A percentile compares a stretch with the other conserved stretches of the same genome.
These are phyloP conservation scores for Nixonia krombeini DNA, from an alignment of 1,140 invertebrate genomes.

Conservation along the genomic window DNA sequence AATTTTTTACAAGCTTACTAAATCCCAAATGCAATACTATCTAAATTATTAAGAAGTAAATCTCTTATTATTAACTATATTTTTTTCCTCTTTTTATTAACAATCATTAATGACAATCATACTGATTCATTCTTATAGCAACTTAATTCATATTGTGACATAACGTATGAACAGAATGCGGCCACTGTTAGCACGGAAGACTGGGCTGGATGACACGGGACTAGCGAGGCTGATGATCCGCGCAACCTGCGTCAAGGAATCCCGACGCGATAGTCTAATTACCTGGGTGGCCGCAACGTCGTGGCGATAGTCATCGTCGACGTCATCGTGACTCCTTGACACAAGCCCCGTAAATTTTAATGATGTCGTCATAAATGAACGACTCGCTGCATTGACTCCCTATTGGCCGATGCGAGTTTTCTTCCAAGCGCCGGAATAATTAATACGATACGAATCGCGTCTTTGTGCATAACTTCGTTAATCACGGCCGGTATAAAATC, in stretches of 20 bases:
- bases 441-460: constrained; percentile 12
- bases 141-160: too few relatives aligned
- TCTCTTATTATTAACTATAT: too few relatives aligned
- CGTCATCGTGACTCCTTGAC: constrained; percentile 9
- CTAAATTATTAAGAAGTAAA: too few relatives aligned
- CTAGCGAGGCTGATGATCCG: constrained; percentile 3
- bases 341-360: constrained; percentile 2
- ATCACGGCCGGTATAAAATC: constrained; percentile 1
- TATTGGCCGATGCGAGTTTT: neutral
- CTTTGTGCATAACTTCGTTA: constrained; percentile 5
- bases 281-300: constrained; percentile 9
- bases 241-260: constrained; percentile 1
- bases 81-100: too few relatives aligned
- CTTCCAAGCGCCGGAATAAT: constrained; percentile 5
- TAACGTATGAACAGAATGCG: too few relatives aligned
- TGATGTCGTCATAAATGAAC: constrained; percentile 5
- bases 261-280: constrained; percentile 15
- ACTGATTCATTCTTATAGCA: too few relatives aligned
- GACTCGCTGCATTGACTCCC: constrained; percentile 4
- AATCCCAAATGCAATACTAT: too few relatives aligned
- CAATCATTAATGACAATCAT: too few relatives aligned
- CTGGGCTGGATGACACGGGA: neutral
- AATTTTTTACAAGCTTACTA: too few relatives aligned
- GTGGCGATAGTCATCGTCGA: neutral
- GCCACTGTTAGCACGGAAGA: neutral